Conservation (phyloP, 2,888 invertebrate species). For the Erpobdella octoculata region DNA sequence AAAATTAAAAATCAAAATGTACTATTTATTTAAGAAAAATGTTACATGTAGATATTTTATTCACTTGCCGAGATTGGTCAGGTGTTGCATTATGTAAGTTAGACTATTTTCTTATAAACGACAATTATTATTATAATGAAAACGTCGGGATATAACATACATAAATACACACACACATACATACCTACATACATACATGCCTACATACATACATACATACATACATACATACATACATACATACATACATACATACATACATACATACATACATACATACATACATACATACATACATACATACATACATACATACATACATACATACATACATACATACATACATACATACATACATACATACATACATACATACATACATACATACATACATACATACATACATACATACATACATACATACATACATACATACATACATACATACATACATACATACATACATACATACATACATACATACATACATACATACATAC, state of each 20-base stretch:
- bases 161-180: background rate
- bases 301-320: slow-evolving; percentile 27
- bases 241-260: slow-evolving; percentile 1
- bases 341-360: slow-evolving; percentile 18
- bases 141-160: background rate
- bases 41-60: too few relatives aligned
- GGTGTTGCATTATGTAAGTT: too few relatives aligned
- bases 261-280: slow-evolving; percentile 26
- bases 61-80: too few relatives aligned
- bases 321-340: slow-evolving; percentile 12
- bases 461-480: too few relatives aligned
- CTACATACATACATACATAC: slow-evolving; percentile 12
- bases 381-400: slow-evolving; percentile 25
- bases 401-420: background rate
- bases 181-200: too few relatives aligned
- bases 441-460: too few relatives aligned
- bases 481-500: too few relatives aligned
- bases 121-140: too few relatives aligned
- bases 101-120: too few relatives aligned
- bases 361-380: slow-evolving; percentile 25
- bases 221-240: slow-evolving; percentile 24
- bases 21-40: too few relatives aligned
- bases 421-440: slow-evolving; percentile 22
- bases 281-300: slow-evolving; percentile 28
- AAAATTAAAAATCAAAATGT: too few relatives aligned